Conservation (phyloP, 1,140 invertebrate species). For the Oryctes rhinoceros region DNA sequence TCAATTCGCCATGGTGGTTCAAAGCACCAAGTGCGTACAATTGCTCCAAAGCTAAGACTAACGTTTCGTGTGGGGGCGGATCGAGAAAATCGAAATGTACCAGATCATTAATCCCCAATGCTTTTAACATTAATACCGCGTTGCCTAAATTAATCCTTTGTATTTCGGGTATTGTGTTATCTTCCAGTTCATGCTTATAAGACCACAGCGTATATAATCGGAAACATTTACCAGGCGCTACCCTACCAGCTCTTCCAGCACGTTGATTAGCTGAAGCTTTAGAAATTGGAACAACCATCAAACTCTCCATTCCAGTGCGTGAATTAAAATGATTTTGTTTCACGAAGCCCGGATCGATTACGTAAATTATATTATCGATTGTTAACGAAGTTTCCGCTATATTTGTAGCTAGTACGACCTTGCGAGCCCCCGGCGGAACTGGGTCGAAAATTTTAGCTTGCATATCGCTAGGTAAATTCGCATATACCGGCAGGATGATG, state of each 20-base stretch:
- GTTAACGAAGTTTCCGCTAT: conserved; percentile 99
- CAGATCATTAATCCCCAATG: conserved; percentile 96
- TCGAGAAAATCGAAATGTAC: conserved; percentile 99
- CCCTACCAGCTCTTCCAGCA: conserved; percentile 90
- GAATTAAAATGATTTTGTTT: conserved; percentile 99
- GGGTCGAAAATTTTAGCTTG: conserved; percentile 98
- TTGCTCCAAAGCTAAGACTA: conserved; percentile 96
- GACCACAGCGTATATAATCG: conserved; percentile 97
- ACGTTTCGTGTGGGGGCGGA: conserved; percentile 96
- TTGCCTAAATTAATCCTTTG: conserved; percentile 98
- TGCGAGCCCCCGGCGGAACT: conserved; percentile 93
- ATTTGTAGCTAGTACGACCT: conserved; percentile 97
- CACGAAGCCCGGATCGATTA: conserved; percentile 99
- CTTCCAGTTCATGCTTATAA: conserved; percentile 97
- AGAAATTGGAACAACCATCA: conserved; percentile 97
- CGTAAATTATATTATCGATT: conserved; percentile 99
- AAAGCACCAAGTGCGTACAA: conserved; percentile 97
- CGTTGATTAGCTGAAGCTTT: conserved; percentile 96
- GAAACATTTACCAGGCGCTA: conserved; percentile 97
- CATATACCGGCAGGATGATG: conserved; percentile 95
- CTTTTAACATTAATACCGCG: conserved; percentile 96
- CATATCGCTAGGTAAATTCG: conserved; percentile 98
- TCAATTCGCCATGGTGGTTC: conserved; percentile 97
- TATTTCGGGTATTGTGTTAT: conserved; percentile 97
- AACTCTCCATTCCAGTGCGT: conserved; percentile 90